These are phyloP conservation scores for Drosophila nebulosa DNA, from an alignment of 1,140 invertebrate genomes.

Conservation along the genomic window DNA sequence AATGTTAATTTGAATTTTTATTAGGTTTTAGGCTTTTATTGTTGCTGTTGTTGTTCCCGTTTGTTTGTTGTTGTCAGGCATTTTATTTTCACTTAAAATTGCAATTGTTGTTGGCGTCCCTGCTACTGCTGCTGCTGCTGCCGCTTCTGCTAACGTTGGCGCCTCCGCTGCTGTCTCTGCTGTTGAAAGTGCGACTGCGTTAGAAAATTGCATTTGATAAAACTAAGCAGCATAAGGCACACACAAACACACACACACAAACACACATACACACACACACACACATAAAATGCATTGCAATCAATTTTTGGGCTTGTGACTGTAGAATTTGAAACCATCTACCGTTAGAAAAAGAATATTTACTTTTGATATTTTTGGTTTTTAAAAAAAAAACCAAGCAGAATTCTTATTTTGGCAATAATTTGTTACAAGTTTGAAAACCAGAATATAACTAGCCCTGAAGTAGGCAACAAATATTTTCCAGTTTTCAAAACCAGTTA, in stretches of 20 bases:
- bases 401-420: neutral
- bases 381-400: neutral
- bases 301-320: slow-evolving; percentile 58
- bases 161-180: slow-evolving; percentile 19
- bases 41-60: slow-evolving; percentile 37
- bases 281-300: slow-evolving; percentile 32
- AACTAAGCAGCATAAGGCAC: slow-evolving; percentile 35
- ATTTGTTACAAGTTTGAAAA: no score
- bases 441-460: neutral
- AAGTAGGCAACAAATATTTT: neutral
- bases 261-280: slow-evolving; percentile 1
- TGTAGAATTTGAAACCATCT: neutral
- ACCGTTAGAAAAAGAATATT: neutral
- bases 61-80: slow-evolving; percentile 52
- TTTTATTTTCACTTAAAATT: slow-evolving; percentile 79
- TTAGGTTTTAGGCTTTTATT: slow-evolving; percentile 80
- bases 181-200: slow-evolving; percentile 79
- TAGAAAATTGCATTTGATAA: slow-evolving; percentile 79
- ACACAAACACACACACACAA: slow-evolving; percentile 18
- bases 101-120: slow-evolving; percentile 59
- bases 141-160: slow-evolving; percentile 20
- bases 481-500: no score
- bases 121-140: slow-evolving; percentile 27
- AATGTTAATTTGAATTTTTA: slow-evolving; percentile 80
- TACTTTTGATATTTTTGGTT: no score